A percentile compares a stretch with the other conserved stretches of the same genome.
Conservation (phyloP, 53 echinoderm and acorn worm species). For the Echinarachnius parma region DNA sequence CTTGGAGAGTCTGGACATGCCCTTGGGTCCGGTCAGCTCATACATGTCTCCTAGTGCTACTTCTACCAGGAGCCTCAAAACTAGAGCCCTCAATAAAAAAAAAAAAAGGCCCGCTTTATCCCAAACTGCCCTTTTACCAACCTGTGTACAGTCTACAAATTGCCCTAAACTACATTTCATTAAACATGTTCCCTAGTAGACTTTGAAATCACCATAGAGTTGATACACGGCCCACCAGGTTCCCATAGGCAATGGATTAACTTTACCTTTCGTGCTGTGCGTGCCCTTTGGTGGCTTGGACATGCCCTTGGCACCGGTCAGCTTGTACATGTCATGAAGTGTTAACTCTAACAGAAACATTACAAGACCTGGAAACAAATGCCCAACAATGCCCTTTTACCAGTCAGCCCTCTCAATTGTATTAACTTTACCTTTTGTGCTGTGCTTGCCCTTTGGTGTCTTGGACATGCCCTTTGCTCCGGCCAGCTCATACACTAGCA, state of each 20-base stretch:
- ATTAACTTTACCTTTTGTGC: constrained; percentile 72
- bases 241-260: no score
- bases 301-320: constrained; percentile 57
- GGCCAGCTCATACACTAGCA: constrained; percentile 74
- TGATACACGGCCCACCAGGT: no score
- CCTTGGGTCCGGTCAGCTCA: constrained; percentile 60
- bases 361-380: no score
- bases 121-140: no score
- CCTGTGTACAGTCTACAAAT: no score
- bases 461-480: constrained; percentile 65
- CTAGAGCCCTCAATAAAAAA: no score
- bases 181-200: no score
- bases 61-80: constrained; percentile 85
- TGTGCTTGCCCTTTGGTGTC: constrained; percentile 85
- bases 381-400: no score
- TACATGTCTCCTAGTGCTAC: constrained; percentile 97
- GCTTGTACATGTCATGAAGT: constrained; percentile 86
- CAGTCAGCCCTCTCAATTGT: background rate
- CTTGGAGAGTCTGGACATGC: constrained; percentile 68
- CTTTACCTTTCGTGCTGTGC: constrained; percentile 95
- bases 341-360: constrained; percentile 88
- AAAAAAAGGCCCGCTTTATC: no score
- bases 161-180: no score
- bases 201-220: no score
- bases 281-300: constrained; percentile 79